Evolutionary conservation across 2,888 invertebrate genomes (phyloP).

Genomic region (Resseliella maxima): DNA sequence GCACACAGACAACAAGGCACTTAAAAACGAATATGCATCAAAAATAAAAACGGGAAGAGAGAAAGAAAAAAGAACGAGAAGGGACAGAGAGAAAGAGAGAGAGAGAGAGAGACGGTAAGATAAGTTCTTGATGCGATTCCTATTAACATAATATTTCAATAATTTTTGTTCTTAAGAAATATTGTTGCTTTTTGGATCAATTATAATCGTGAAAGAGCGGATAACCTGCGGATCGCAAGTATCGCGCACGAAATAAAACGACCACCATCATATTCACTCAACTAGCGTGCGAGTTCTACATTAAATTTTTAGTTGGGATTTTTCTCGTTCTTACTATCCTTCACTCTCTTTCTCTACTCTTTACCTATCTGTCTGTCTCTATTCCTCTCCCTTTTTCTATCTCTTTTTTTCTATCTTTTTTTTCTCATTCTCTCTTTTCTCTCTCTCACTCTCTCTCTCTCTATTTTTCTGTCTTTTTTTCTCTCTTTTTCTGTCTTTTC

Average conservation of each 20-base stretch:
- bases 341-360: too few relatives aligned
- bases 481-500: too few relatives aligned
- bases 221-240: slow-evolving; percentile 12
- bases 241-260: slow-evolving; percentile 8
- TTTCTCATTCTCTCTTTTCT: too few relatives aligned
- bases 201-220: slow-evolving; percentile 25
- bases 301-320: neutral
- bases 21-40: neutral
- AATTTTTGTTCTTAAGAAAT: slow-evolving; percentile 38
- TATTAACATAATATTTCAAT: slow-evolving; percentile 51
- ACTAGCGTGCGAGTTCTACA: neutral
- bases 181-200: slow-evolving; percentile 31
- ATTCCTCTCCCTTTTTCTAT: too few relatives aligned
- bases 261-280: neutral
- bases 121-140: slow-evolving; percentile 10
- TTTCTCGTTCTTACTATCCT: neutral
- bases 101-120: neutral
- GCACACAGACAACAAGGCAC: slow-evolving; percentile 25
- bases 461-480: too few relatives aligned
- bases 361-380: too few relatives aligned
- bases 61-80: neutral
- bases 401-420: too few relatives aligned
- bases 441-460: too few relatives aligned
- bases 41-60: neutral
- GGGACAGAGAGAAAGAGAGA: neutral